Evolutionary conservation across 1,140 invertebrate species (phyloP).

Genomic region (Eueides isabella): DNA sequence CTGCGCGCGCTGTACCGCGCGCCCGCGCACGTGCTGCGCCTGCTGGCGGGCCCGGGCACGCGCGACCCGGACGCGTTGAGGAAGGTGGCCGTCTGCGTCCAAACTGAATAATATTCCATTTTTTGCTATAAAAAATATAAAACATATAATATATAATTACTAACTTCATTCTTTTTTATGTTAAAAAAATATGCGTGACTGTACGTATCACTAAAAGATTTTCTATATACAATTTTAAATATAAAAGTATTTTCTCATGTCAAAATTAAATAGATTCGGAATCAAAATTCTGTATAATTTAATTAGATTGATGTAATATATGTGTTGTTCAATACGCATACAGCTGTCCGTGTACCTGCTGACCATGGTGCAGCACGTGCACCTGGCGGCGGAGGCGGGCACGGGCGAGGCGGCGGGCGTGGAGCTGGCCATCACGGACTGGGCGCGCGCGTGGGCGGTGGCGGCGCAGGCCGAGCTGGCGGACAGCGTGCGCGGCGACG

Average conservation of each 20-base stretch:
- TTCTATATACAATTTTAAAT: no score
- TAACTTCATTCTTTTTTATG: no score
- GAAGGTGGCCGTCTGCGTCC: conserved; percentile 44
- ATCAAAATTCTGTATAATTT: no score
- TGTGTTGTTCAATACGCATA: not conserved
- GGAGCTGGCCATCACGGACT: conserved; percentile 65
- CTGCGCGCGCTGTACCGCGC: conserved; percentile 64
- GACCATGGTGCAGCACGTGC: conserved; percentile 58
- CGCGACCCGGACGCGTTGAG: conserved; percentile 51
- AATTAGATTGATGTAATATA: no score
- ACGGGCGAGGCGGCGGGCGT: conserved; percentile 34
- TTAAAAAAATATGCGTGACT: no score
- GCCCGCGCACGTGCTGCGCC: conserved; percentile 43
- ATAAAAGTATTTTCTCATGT: no score
- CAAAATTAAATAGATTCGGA: no score
- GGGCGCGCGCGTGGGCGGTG: conserved; percentile 68
- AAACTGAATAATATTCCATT: no score
- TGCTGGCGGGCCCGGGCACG: conserved; percentile 49
- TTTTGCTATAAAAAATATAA: no score
- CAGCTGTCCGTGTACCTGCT: conserved; percentile 68
- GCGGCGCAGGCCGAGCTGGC: conserved; percentile 58
- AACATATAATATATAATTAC: no score
- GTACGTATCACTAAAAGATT: no score
- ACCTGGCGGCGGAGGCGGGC: conserved; percentile 52
- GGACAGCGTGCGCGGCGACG: conserved; percentile 49